Evolutionary conservation across 2,888 invertebrate species (phyloP), one percentile per base, ranked within the genome.

Genomic region (Eupithecia insigniata): DNA sequence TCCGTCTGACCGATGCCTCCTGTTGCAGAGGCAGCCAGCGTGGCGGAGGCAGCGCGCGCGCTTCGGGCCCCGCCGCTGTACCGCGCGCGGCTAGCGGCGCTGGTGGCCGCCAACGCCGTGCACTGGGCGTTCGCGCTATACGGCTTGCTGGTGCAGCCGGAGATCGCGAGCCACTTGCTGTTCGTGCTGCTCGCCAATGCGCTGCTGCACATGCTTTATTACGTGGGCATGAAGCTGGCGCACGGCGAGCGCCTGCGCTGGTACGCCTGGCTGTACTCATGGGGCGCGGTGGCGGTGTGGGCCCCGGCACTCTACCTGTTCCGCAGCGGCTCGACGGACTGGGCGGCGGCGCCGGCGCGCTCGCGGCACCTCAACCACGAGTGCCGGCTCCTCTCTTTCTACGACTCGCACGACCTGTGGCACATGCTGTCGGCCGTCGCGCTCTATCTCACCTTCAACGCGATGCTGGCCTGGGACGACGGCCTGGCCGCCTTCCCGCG

Each of bases 341-440:
- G 93, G 93, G 78, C 92, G n/a, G 72, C 85, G 70, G 82, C 97
- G 34, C 96, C 98, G 30, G 97, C 98, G 5, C 94, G 95, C 82
- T 97, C 97, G 0, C 95, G 98, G 18, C 95, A 95, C 66, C 75
- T 69, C 75, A 92, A 92, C 85, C 92, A 91, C 85, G 88, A 90
- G 83, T 90, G 91, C 83, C 86, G 78, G 75, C 76, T 84, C 82
- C 82, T 88, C 76, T 91, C 95, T 74, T 98, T 98, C 91, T 98
- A 97, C 90, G 98, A 98, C 90, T 95, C 95, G 79, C 98, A 98
- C 90, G 98, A 98, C 87, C 95, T 98, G 79, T 98, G 98, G 98
- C 98, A 98, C 90, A 96, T 97, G 87, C 92, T 98, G 74, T 98
- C 97, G n/a, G 97, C 97, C 18, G 94, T 96, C 46, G 96, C 97